These are phyloP conservation scores for Drosophila dives DNA, from an alignment of 2,888 invertebrate genomes.

Conservation along the genomic window DNA sequence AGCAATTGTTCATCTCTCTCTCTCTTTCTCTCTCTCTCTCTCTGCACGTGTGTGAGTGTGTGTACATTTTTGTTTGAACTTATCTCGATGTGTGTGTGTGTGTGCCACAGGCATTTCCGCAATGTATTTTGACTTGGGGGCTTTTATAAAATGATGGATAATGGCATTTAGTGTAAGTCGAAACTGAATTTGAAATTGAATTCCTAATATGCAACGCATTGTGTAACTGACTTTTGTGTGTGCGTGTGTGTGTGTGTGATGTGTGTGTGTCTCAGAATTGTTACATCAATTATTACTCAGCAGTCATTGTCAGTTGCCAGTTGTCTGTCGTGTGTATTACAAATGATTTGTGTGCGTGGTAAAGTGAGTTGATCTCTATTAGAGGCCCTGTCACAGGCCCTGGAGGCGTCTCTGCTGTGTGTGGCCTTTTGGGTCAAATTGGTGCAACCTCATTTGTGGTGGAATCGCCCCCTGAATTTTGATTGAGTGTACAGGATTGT, in stretches of 20 bases:
- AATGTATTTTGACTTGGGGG: constrained; percentile 69
- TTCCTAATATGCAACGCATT: constrained; percentile 28
- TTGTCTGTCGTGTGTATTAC: constrained; percentile 74
- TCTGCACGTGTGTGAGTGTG: background rate
- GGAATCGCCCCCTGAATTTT: constrained; percentile 43
- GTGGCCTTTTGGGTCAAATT: constrained; percentile 73
- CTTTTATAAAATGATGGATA: constrained; percentile 70
- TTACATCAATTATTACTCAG: constrained; percentile 74
- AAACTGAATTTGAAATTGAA: constrained; percentile 48
- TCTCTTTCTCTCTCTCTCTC: background rate
- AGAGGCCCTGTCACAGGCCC: constrained; percentile 47
- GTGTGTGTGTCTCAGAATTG: constrained; percentile 45
- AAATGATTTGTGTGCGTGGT: constrained; percentile 72
- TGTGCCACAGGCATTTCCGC: constrained; percentile 62
- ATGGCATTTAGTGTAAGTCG: constrained; percentile 69
- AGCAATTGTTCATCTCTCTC: background rate
- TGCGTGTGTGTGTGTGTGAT: background rate
- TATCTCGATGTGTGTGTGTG: constrained; percentile 8
- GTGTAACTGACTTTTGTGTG: constrained; percentile 1
- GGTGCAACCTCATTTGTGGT: constrained; percentile 68
- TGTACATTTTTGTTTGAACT: background rate
- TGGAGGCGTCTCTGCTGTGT: constrained; percentile 21
- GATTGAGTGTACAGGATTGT: constrained; percentile 47
- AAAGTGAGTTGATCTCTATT: constrained; percentile 66
- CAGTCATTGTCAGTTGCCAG: constrained; percentile 70